Evolutionary conservation across 1,140 invertebrate species (phyloP).

Genomic region (Drosophila navojoa): DNA sequence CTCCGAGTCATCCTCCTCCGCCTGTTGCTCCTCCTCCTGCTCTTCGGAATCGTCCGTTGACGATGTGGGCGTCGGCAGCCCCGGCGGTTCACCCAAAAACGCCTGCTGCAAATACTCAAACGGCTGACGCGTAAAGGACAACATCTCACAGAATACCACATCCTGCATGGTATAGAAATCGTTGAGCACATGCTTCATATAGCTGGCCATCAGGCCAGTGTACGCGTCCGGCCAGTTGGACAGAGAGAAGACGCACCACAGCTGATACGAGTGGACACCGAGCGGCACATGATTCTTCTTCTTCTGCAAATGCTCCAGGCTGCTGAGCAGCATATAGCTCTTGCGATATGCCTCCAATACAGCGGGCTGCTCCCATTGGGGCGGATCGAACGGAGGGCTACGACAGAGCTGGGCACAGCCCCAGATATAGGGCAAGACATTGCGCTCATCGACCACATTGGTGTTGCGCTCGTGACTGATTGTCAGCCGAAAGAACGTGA

Average conservation of each 20-base stretch:
- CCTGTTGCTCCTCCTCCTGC: too few species aligned
- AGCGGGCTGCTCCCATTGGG: slow-evolving; percentile 3
- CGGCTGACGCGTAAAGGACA: slow-evolving; percentile 31
- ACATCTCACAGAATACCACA: slow-evolving; percentile 51
- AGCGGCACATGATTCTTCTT: background rate
- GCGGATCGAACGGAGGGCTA: slow-evolving; percentile 33
- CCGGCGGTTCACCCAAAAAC: background rate
- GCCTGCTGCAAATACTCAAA: background rate
- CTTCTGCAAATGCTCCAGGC: slow-evolving; percentile 42
- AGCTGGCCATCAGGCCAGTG: slow-evolving; percentile 29
- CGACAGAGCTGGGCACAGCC: slow-evolving; percentile 50
- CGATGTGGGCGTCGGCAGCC: background rate
- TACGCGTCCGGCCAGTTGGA: slow-evolving; percentile 56
- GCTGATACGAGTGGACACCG: slow-evolving; percentile 43
- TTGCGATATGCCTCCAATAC: background rate
- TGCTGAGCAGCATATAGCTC: slow-evolving; percentile 46
- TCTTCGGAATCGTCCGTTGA: background rate
- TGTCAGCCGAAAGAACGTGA: slow-evolving; percentile 23
- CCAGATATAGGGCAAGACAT: slow-evolving; percentile 53
- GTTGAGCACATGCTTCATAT: slow-evolving; percentile 37
- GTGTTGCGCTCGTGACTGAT: background rate
- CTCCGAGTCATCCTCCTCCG: background rate
- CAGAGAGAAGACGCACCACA: slow-evolving; percentile 59
- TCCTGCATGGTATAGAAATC: slow-evolving; percentile 40
- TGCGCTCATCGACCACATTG: slow-evolving; percentile 45